phyloP scores from a whole-genome alignment of 2,113 vertebrate genomes.

The Zosterops hypoxanthus region DNA sequence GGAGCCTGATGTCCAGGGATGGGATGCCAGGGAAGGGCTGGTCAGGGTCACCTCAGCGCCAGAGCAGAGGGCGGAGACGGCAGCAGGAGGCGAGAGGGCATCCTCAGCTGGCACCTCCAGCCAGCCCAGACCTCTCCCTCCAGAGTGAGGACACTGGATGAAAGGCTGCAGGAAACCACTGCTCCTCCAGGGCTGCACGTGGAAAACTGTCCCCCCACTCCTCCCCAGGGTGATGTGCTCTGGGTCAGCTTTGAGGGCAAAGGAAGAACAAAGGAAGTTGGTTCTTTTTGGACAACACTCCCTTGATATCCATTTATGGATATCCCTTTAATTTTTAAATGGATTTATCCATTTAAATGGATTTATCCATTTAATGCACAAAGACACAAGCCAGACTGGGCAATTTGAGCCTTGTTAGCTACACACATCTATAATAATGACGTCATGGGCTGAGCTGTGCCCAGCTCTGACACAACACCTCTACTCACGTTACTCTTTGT shows the following conservation, averaged over 20 bases:
- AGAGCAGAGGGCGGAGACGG: not conserved
- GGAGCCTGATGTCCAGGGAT: not conserved
- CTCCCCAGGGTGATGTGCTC: not conserved
- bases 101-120: not conserved
- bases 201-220: not conserved
- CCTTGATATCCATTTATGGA: not conserved
- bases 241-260: not conserved
- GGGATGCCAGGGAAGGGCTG: not conserved
- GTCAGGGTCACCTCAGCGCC: not conserved
- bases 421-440: not conserved
- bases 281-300: not conserved
- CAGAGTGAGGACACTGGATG: rapidly evolving
- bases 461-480: not conserved
- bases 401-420: not conserved
- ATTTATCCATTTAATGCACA: not conserved
- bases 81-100: not conserved
- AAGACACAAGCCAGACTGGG: not conserved
- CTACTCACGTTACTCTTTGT: rapidly evolving
- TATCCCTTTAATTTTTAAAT: too few relatives aligned
- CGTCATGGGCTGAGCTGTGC: not conserved
- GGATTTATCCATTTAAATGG: too few relatives aligned
- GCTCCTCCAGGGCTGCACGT: not conserved
- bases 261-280: not conserved
- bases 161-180: not conserved
- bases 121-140: not conserved